Evolutionary conservation across 2,888 invertebrate genomes (phyloP), one percentile per base, ranked within the genome.

Genomic region (Ischnura elegans): DNA sequence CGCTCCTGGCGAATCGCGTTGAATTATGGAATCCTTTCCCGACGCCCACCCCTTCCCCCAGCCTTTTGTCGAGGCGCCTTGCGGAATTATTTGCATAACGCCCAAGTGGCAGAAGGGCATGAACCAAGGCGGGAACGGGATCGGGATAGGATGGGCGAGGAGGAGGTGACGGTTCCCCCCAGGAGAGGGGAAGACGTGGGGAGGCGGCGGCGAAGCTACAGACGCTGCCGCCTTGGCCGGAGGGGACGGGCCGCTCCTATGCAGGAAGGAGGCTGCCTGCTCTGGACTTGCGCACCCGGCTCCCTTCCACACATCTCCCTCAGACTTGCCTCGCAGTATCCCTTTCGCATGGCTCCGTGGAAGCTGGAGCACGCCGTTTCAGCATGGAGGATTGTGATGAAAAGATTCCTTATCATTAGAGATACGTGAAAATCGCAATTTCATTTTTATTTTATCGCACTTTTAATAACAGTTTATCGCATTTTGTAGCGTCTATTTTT

Each of bases 71-170:
- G 86, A 25, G 46, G 36, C 86, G 45, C 86, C 86, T 86, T 86
- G 45, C 36, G 76, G 36, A 86, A 86, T 25, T 43, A 86, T 86
- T 86, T 86, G 46, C 55, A 42, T 42, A 42, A n/a, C 42, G 51
- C 87, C 55, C 16, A 19, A 55, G 25, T 55, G 87, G 51, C 42
- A 61, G 87, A 55, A 55, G 87, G 87, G 55, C 87, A 87, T 55
- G 87, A 87, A 42, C 55, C 42, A 42, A 87, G 87, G 87, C 55
- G 55, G 87, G 55, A 55, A 87, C 87, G 55, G 47, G 47, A 87
- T 25, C n/a, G 87, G 87, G 87, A 21, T 29, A 13, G 4, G 42
- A 87, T 55, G 46, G 46, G 42, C 29, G 87, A 25, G 55, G 87
- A 87, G 55, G 55, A 87, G 87, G 87, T 87, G 87, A 55, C 87